Conservation (phyloP, 35 echinoderm and acorn worm genomes). For the Hemicentrotus pulcherrimus region DNA sequence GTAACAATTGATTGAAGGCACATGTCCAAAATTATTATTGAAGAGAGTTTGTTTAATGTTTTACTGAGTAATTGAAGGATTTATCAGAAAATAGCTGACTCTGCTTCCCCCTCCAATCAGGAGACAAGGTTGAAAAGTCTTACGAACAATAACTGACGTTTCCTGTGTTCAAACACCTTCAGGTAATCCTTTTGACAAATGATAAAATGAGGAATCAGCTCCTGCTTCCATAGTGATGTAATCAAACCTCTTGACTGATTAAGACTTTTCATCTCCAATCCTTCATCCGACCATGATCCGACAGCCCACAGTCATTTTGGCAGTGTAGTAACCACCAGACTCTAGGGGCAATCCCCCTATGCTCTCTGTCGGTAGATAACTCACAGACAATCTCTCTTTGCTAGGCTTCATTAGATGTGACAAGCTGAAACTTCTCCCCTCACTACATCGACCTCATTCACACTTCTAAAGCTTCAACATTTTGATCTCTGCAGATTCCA, state of each 20-base stretch:
- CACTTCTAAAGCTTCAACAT: background rate
- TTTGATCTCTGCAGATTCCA: no score
- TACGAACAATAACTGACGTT: background rate
- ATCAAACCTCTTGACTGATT: background rate
- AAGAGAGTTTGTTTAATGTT: background rate
- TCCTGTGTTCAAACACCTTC: background rate
- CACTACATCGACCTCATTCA: background rate
- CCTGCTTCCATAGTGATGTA: background rate
- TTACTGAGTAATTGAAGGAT: background rate
- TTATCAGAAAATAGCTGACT: background rate
- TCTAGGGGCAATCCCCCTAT: background rate
- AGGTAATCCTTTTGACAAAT: background rate
- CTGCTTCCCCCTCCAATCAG: background rate
- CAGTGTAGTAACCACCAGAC: background rate
- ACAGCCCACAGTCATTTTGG: background rate
- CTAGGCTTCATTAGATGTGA: slow-evolving; percentile 21
- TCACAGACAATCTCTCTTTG: background rate
- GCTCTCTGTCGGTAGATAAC: slow-evolving; percentile 17
- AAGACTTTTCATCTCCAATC: slow-evolving; percentile 3
- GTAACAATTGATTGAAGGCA: background rate
- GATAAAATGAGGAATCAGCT: background rate
- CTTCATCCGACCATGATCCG: background rate
- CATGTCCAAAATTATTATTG: background rate
- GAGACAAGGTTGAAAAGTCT: background rate
- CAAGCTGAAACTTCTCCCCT: slow-evolving; percentile 13